Conservation (phyloP, 2,888 invertebrate species). For the Drosophila siamana region DNA sequence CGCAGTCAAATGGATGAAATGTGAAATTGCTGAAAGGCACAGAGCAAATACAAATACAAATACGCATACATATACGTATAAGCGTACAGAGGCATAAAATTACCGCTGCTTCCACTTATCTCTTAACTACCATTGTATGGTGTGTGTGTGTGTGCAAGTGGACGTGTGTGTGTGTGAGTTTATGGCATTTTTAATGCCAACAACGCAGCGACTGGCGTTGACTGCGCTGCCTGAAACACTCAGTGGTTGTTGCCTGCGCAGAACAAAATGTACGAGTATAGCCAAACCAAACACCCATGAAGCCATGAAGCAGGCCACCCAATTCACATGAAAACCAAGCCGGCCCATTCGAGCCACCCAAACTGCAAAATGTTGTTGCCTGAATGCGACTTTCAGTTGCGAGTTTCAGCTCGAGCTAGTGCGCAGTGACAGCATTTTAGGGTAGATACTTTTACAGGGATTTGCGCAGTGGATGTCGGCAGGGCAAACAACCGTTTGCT, state of each 20-base stretch:
- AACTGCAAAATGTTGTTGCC: conserved; percentile 55
- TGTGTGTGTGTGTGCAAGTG: conserved; percentile 12
- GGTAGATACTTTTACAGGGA: conserved; percentile 85
- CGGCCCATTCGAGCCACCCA: conserved; percentile 35
- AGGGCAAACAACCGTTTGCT: conserved; percentile 57
- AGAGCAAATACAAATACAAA: conserved; percentile 28
- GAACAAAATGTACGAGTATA: conserved; percentile 9
- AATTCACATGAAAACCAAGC: conserved; percentile 1
- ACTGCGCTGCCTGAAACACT: conserved; percentile 47
- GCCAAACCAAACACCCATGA: conserved; percentile 36
- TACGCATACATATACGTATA: conserved; percentile 8
- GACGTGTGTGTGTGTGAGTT: conserved; percentile 42
- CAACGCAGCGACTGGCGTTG: conserved; percentile 56
- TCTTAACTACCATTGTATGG: conserved; percentile 25
- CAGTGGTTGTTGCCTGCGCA: conserved; percentile 59
- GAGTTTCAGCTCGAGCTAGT: conserved; percentile 76
- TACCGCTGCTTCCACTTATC: conserved; percentile 58
- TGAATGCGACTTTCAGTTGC: conserved; percentile 61
- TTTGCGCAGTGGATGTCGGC: conserved; percentile 83
- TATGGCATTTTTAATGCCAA: conserved; percentile 73
- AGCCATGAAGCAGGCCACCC: no score
- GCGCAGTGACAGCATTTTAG: conserved; percentile 84
- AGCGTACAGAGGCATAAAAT: conserved; percentile 61
- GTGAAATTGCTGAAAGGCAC: conserved; percentile 50
- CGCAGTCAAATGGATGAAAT: conserved; percentile 45